Conservation (phyloP, 2,888 invertebrate genomes). For the Eilema griseolum region DNA sequence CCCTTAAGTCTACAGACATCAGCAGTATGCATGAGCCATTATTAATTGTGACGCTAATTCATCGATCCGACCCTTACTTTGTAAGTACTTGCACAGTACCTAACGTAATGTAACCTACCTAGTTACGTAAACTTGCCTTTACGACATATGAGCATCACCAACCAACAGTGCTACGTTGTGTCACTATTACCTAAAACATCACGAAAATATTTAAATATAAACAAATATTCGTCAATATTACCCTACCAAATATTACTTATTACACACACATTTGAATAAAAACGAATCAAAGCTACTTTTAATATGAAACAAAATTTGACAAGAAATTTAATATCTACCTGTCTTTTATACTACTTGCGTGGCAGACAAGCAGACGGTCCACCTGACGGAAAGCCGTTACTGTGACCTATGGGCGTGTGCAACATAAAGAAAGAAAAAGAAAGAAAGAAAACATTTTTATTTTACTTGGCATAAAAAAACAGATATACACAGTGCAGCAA, state of each 20-base stretch:
- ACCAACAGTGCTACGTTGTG: neutral
- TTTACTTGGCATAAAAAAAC: too few species aligned
- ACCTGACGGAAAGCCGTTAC: too few species aligned
- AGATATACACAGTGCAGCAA: too few species aligned
- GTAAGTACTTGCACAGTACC: neutral
- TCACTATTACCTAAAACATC: conserved; percentile 4
- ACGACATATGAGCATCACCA: neutral
- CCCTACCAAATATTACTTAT: too few species aligned
- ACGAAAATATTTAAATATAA: neutral
- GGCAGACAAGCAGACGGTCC: too few species aligned
- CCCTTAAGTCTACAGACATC: neutral
- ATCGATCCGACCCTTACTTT: neutral
- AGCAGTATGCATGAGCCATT: too few species aligned
- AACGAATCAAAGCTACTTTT: neutral
- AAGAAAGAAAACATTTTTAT: too few species aligned
- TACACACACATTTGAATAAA: neutral
- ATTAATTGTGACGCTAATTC: neutral
- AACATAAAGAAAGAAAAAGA: too few species aligned
- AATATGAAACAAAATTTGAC: too few species aligned
- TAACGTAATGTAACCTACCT: neutral
- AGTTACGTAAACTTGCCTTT: conserved; percentile 1
- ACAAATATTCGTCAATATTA: neutral
- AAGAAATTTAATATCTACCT: too few species aligned
- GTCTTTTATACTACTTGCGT: too few species aligned
- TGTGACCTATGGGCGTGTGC: too few species aligned